phyloP scores from a whole-genome alignment of 2,797 vertebrate species.

The Scyliorhinus canicula region DNA sequence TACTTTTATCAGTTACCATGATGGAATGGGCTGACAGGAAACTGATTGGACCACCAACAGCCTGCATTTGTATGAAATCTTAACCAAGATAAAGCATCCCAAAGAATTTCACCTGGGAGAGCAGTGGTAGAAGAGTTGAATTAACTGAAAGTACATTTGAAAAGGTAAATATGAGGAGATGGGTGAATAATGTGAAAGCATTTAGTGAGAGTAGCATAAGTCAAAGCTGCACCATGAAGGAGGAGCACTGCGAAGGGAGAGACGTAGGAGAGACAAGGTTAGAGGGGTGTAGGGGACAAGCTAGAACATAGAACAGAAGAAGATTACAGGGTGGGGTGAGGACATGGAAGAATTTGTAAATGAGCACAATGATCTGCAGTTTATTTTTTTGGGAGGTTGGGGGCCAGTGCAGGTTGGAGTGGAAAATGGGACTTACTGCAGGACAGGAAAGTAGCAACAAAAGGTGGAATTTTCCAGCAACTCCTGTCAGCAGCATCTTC shows the following conservation, averaged over 20 bases:
- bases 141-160: neutral
- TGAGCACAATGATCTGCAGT: neutral
- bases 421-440: neutral
- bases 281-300: neutral
- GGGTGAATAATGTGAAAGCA: neutral
- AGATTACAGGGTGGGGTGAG: neutral
- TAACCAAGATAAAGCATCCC: neutral
- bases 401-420: neutral
- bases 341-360: neutral
- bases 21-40: neutral
- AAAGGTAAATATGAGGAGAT: neutral
- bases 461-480: too few relatives aligned
- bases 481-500: too few relatives aligned
- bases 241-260: neutral
- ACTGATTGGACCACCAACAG: neutral
- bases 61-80: neutral
- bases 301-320: neutral
- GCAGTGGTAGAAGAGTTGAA: neutral
- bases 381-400: neutral
- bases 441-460: too few relatives aligned
- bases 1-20: neutral
- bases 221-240: neutral
- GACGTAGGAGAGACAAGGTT: neutral
- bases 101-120: neutral
- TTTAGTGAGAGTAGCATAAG: neutral